Conservation (phyloP, 2,797 vertebrate genomes). For the Aythya fuligula region DNA sequence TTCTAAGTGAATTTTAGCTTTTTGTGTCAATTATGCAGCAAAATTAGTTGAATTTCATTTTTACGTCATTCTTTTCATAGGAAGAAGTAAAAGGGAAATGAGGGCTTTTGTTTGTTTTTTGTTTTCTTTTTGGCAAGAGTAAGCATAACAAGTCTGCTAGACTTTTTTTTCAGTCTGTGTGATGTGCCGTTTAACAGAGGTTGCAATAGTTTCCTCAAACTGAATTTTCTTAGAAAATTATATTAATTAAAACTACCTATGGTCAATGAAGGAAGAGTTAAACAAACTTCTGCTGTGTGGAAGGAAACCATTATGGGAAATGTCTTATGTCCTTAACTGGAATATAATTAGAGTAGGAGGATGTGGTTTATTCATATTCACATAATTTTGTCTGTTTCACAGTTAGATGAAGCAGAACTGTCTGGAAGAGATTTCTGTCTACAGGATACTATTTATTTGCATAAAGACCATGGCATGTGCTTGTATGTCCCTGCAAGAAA, state of each 20-base stretch:
- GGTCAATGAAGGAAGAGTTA: not conserved
- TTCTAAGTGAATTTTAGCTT: not conserved
- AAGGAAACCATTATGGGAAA: not conserved
- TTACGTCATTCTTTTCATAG: not conserved
- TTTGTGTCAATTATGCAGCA: not conserved
- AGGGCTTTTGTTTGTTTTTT: not conserved
- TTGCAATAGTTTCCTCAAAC: not conserved
- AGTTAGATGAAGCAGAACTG: not conserved
- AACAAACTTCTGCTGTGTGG: not conserved
- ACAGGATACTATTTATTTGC: not conserved
- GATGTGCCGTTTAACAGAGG: not conserved
- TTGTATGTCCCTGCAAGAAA: not conserved
- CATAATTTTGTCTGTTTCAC: not conserved
- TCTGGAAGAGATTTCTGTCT: not conserved
- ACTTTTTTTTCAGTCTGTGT: not conserved
- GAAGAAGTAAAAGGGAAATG: not conserved
- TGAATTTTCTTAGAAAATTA: not conserved
- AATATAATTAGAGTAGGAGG: conserved; percentile 22
- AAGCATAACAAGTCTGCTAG: not conserved
- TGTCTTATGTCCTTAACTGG: not conserved
- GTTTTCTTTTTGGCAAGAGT: not conserved
- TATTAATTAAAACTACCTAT: not conserved
- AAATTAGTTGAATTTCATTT: not conserved
- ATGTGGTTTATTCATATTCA: not conserved
- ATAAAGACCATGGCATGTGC: not conserved